Base-by-base conservation (phyloP, 2,113 vertebrate genomes). In the Hydrochoerus hydrochaeris region DNA sequence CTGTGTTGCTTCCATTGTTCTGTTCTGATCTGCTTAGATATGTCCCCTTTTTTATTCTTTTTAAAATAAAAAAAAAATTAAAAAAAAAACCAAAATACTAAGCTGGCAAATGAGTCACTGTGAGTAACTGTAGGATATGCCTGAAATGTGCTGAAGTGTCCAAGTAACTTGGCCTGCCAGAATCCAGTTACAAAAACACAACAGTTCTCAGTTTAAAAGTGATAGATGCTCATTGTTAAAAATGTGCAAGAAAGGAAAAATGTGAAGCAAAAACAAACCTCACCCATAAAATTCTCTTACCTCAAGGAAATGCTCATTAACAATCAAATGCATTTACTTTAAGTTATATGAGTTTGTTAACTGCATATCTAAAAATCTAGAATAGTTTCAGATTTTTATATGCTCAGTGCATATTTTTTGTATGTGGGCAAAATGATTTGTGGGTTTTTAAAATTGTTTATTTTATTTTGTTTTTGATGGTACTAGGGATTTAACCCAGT, bases 181-280 rank as follows among this genome's bases (percentile, higher is more conserved):
- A 58, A 17, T 52, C 30, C 54, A 81, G 54, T 65, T 73, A 78
- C 26, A 52, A 16, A 41, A 20, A 54, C 44, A 81, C 44, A 86
- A 90, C 7, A 22, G 60, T 86, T 46, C 73, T 90, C 6, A 11
- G 67, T 41, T 78, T 94, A 46, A 83, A 97, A 85, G 38, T 91
- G 46, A 38, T 58, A 13, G 38, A n/a, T 75, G 22, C 14, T 67
- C 46, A 69, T 13, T 32, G 60, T 83, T 69, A 77, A 62, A 95
- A 84, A n/a, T 63, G 16, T 60, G 1, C 30, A 85, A 71, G 38
- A 57, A 57, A 71, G 35, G 32, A 52, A 85, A 69, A 91, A 10
- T 8, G 71, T 4, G 60, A 60, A 93, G n/a, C 57, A 93, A 78
- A 73, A 60, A 49, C 35, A 57, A 91, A 88, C 63, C 67, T 86